These are phyloP conservation scores for Corythoichthys intestinalis DNA, from an alignment of 2,113 vertebrate genomes.

Conservation along the genomic window DNA sequence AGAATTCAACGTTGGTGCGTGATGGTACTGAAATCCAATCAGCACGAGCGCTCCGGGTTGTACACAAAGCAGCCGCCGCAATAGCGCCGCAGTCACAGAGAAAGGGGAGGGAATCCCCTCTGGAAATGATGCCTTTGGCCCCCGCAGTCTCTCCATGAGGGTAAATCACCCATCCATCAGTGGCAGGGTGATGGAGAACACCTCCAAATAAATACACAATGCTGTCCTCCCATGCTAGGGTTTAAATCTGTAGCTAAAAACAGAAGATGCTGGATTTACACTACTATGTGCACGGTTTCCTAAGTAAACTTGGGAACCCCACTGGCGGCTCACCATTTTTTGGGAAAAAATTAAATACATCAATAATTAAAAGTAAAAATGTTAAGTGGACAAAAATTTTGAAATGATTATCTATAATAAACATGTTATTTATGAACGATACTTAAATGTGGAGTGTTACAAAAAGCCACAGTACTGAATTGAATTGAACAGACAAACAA, in stretches of 20 bases:
- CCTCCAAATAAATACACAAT: constrained; percentile 2
- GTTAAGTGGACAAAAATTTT: no score
- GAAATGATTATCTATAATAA: no score
- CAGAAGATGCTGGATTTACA: not conserved
- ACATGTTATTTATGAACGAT: no score
- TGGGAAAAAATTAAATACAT: no score
- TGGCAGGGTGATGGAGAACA: constrained; percentile 14
- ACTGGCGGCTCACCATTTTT: no score
- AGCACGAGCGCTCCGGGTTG: constrained; percentile 23
- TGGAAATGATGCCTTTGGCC: constrained; percentile 55
- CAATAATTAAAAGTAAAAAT: no score
- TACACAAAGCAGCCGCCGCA: constrained; percentile 57
- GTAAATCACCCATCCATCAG: constrained; percentile 56
- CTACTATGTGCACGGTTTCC: not conserved
- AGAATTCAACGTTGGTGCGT: constrained; percentile 1
- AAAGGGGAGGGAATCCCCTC: constrained; percentile 59
- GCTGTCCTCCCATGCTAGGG: constrained; percentile 2
- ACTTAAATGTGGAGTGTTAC: no score
- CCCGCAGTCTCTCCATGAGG: constrained; percentile 28
- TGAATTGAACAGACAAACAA: no score
- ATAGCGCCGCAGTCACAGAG: not conserved
- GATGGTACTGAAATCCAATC: constrained; percentile 13
- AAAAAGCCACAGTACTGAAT: no score
- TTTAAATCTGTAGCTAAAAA: constrained; percentile 11
- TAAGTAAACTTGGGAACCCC: no score